phyloP scores from a whole-genome alignment of 2,888 invertebrate genomes.

The Drosophila lutescens region DNA sequence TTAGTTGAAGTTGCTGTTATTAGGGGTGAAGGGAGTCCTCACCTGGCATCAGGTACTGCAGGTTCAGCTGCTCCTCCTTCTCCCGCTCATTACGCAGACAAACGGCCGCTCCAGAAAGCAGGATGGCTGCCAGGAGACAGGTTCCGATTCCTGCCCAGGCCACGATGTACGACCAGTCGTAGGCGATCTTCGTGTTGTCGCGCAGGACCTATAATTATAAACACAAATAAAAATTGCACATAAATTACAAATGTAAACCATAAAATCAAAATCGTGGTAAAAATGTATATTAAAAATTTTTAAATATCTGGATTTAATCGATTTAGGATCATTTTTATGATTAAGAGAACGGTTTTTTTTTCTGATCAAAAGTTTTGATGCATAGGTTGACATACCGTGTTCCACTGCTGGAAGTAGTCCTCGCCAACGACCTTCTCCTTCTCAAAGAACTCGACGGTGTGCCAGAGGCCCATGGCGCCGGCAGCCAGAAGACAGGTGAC shows the following conservation, averaged over 20 bases:
- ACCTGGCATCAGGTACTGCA: conserved; percentile 99
- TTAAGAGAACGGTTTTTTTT: no score
- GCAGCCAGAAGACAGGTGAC: conserved; percentile 93
- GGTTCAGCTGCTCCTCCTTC: conserved; percentile 97
- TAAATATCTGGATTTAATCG: no score
- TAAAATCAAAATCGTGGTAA: no score
- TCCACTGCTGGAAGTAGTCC: conserved; percentile 97
- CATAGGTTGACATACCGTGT: conserved; percentile 86
- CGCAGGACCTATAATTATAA: conserved; percentile 88
- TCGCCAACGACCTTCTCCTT: conserved; percentile 96
- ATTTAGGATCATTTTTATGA: no score
- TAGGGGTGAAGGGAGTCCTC: conserved; percentile 68
- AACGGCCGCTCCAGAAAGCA: conserved; percentile 96
- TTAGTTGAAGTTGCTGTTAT: neutral
- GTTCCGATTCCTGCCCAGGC: conserved; percentile 98
- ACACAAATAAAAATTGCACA: neutral
- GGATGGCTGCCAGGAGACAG: conserved; percentile 94
- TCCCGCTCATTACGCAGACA: conserved; percentile 97
- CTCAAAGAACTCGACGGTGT: conserved; percentile 97
- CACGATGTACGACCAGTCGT: conserved; percentile 98
- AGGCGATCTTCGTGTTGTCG: conserved; percentile 93
- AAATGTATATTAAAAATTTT: no score
- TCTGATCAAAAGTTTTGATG: no score
- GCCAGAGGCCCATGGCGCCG: conserved; percentile 98
- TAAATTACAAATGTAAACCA: no score